Evolutionary conservation across 2,888 invertebrate species (phyloP), one percentile per base, ranked within the genome.

Genomic region (Drosophila kokeensis): DNA sequence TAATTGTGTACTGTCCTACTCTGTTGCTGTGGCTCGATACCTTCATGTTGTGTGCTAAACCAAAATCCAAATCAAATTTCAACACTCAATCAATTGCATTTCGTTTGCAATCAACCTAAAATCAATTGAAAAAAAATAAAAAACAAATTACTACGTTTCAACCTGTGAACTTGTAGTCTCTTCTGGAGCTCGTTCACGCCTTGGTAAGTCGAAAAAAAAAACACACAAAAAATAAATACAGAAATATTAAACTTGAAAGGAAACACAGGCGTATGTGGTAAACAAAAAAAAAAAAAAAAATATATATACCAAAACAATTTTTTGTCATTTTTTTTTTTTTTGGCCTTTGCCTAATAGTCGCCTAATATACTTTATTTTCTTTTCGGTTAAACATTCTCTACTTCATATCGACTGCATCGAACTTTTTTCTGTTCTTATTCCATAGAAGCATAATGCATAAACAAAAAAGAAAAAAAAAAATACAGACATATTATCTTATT

Each of bases 171-270:
- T 88, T 90, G 96, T 97, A 98, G 98, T 97, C 97, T 97, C 96
- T 98, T 98, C 97, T 98, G 98, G 98, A 98, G 97, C 96, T 97
- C 97, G 96, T 98, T 98, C 97, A 97, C 97, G 96, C 97, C 97
- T 96, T 97, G 98, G 98, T 98, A 98, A 98, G 98, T 98, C 96
- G 95, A 96, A 95, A 94, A 94, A 94, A 94, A 88, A 84, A 69
- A 32, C 63, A 72, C 70, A 62, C 65, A 76, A 75, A 71, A 68
- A 69, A 65, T 52, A 70, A 76, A 81, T 79, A 69, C 69, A 76
- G 68, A 71, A 74, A 73, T 73, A 80, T 78, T 53, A 76, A 71
- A 75, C 75, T 78, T 67, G 65, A 69, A 82, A 73, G 77, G 82
- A 82, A 79, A 70, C 66, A 83, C 87, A 76, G 82, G 78, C 69